Conservation (phyloP, 2,888 invertebrate species). For the Lithophane leautieri region DNA sequence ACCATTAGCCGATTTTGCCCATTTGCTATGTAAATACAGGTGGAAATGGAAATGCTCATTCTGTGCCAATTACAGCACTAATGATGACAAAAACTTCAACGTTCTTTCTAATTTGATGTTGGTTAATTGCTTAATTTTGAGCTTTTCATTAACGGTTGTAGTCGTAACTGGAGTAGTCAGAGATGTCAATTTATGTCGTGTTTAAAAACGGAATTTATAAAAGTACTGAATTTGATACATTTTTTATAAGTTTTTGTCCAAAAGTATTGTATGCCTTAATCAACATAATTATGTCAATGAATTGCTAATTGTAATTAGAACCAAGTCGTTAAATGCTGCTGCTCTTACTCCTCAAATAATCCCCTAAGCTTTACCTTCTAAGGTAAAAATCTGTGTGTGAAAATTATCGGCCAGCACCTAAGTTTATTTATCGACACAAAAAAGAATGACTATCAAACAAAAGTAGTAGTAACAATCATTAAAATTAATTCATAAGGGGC, state of each 20-base stretch:
- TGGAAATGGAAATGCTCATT: constrained; percentile 69
- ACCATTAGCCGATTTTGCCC: constrained; percentile 70
- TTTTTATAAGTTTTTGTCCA: neutral
- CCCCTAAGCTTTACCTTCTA: no score
- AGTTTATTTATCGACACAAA: no score
- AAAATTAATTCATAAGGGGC: no score
- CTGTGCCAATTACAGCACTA: constrained; percentile 68
- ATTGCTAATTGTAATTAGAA: no score
- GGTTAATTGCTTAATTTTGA: constrained; percentile 57
- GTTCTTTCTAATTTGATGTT: constrained; percentile 56
- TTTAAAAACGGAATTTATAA: neutral
- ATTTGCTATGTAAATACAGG: constrained; percentile 73
- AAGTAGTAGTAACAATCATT: no score
- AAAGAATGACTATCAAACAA: no score
- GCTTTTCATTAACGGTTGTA: constrained; percentile 46
- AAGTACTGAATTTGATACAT: neutral
- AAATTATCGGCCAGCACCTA: no score
- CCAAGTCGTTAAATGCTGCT: no score
- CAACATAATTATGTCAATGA: no score
- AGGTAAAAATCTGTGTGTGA: no score
- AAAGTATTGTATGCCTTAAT: no score
- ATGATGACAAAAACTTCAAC: constrained; percentile 65
- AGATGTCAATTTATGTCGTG: neutral
- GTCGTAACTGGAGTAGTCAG: neutral
- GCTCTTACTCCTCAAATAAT: no score